phyloP scores from a whole-genome alignment of 1,140 invertebrate genomes.

The Neodiprion virginianus region DNA sequence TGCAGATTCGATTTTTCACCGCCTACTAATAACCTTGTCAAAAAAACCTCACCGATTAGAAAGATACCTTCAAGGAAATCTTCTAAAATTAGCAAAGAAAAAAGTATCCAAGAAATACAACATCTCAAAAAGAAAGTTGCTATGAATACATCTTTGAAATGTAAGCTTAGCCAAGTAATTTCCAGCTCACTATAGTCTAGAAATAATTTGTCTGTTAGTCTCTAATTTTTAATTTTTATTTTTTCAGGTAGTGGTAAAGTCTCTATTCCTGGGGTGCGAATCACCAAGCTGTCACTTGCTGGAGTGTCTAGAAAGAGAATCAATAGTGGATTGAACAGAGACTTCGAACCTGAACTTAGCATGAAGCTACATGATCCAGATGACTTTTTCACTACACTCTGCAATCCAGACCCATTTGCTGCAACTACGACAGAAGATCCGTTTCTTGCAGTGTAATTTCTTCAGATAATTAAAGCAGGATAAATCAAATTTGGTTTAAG shows the following conservation, averaged over 20 bases:
- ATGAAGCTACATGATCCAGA: constrained; percentile 43
- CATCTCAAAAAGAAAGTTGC: constrained; percentile 38
- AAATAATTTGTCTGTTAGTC: constrained; percentile 16
- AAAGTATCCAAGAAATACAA: constrained; percentile 21
- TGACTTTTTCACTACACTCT: constrained; percentile 45
- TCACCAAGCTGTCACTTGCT: constrained; percentile 40
- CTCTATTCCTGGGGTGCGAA: constrained; percentile 42
- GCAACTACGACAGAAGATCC: constrained; percentile 72
- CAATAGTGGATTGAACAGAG: constrained; percentile 20
- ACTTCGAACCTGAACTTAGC: constrained; percentile 28
- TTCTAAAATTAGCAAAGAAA: constrained; percentile 44
- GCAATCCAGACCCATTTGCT: constrained; percentile 66
- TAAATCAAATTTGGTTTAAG: neutral
- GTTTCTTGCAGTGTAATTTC: constrained; percentile 53
- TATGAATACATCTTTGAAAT: constrained; percentile 36
- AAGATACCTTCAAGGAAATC: constrained; percentile 27
- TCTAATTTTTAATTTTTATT: constrained; percentile 12
- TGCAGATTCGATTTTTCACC: constrained; percentile 19
- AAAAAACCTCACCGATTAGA: constrained; percentile 3
- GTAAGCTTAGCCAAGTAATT: constrained; percentile 18
- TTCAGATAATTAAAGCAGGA: constrained; percentile 29
- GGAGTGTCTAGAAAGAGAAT: constrained; percentile 30
- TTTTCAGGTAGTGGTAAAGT: constrained; percentile 18
- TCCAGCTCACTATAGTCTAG: constrained; percentile 13
- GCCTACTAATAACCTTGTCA: constrained; percentile 10